Percentiles rank a stretch among this genome's conserved stretches.
These are phyloP conservation scores for Bungarus multicinctus DNA, from an alignment of 2,113 vertebrate genomes.

Conservation along the genomic window DNA sequence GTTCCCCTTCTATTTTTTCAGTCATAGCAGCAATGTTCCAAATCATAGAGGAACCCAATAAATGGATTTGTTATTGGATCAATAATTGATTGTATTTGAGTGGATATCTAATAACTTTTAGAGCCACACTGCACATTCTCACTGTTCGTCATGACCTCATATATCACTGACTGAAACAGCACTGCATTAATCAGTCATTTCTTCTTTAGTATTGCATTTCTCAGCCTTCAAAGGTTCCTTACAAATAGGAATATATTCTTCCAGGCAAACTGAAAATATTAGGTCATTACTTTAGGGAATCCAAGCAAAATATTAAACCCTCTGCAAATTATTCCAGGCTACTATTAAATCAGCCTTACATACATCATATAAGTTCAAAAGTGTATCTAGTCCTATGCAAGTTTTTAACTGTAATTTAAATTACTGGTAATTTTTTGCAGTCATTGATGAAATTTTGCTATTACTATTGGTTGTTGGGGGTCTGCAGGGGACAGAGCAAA, in stretches of 20 bases:
- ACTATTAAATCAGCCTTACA: not conserved
- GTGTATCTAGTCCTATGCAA: not conserved
- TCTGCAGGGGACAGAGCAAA: not conserved
- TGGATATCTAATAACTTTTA: not conserved
- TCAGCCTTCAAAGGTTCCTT: not conserved
- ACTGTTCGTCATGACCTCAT: not conserved
- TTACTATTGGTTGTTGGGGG: not conserved
- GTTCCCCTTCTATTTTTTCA: not conserved
- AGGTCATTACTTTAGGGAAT: not conserved
- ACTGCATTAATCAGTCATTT: slow-evolving; percentile 1
- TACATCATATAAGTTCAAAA: not conserved
- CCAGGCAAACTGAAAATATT: not conserved
- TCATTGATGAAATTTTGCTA: not conserved
- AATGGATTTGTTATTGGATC: slow-evolving; percentile 1
- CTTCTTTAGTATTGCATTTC: not conserved
- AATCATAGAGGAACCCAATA: not conserved
- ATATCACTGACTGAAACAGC: slow-evolving; percentile 8
- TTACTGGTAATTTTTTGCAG: not conserved
- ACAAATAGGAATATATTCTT: not conserved
- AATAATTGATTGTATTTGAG: not conserved
- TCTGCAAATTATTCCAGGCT: not conserved
- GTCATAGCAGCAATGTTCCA: not conserved
- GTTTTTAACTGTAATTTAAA: not conserved
- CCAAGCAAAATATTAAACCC: not conserved
- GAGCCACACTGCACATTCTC: not conserved